Percentiles rank a stretch among this genome's conserved stretches.
phyloP scores from a whole-genome alignment of 1,140 invertebrate species.

The Phymastichus coffea region DNA sequence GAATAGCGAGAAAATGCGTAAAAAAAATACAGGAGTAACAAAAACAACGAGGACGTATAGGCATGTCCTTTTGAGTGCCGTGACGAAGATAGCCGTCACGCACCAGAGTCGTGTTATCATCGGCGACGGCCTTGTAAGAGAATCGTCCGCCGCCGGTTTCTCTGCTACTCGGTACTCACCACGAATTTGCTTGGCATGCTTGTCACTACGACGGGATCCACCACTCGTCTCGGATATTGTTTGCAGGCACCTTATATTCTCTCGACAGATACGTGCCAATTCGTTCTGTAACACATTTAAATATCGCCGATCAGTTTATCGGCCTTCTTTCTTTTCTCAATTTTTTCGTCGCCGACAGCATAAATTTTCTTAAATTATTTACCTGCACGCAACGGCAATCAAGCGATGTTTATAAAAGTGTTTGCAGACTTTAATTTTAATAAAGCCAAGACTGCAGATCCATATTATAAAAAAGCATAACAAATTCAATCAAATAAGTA shows the following conservation, averaged over 20 bases:
- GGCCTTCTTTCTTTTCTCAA: too few species aligned
- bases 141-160: background rate
- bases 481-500: too few species aligned
- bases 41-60: conserved; percentile 25
- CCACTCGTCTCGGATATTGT: conserved; percentile 57
- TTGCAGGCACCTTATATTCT: conserved; percentile 70
- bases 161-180: conserved; percentile 44
- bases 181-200: conserved; percentile 51
- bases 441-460: too few species aligned
- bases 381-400: too few species aligned
- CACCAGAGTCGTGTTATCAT: conserved; percentile 27
- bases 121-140: background rate
- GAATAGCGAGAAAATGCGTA: too few species aligned
- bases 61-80: conserved; percentile 34
- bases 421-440: too few species aligned
- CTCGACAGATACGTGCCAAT: conserved; percentile 71
- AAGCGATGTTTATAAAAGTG: too few species aligned
- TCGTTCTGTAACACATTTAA: conserved; percentile 64
- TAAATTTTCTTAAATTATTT: too few species aligned
- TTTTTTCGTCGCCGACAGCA: too few species aligned
- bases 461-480: too few species aligned
- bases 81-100: conserved; percentile 35
- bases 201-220: conserved; percentile 46
- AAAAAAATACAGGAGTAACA: background rate
- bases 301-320: too few species aligned